Percentiles rank a stretch among this genome's conserved stretches.
phyloP scores from a whole-genome alignment of 2,888 invertebrate genomes.

The Bibio marci region DNA sequence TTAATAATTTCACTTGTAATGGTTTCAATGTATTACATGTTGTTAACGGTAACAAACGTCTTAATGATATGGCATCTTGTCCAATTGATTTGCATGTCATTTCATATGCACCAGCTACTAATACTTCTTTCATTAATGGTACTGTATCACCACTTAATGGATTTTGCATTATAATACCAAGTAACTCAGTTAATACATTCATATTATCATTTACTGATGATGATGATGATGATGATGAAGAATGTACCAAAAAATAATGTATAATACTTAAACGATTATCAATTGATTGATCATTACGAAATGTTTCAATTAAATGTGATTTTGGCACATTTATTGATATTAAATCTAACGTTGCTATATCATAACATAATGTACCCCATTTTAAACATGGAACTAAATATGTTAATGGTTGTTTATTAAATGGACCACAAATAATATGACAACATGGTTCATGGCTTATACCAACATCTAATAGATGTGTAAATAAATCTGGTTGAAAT shows the following conservation, averaged over 20 bases:
- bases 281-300: constrained; percentile 44
- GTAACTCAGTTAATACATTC: constrained; percentile 53
- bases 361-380: constrained; percentile 29
- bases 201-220: constrained; percentile 35
- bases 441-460: constrained; percentile 69
- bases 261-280: constrained; percentile 64
- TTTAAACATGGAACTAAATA: constrained; percentile 44
- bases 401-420: constrained; percentile 31
- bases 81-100: constrained; percentile 54
- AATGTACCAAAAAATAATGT: constrained; percentile 66
- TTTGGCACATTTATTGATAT: constrained; percentile 46
- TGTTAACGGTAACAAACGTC: constrained; percentile 54
- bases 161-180: constrained; percentile 41
- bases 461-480: constrained; percentile 72
- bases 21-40: constrained; percentile 28
- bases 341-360: constrained; percentile 54
- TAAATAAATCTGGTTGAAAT: constrained; percentile 66
- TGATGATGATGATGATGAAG: constrained; percentile 12
- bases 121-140: constrained; percentile 56
- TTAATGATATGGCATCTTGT: constrained; percentile 48
- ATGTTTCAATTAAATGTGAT: constrained; percentile 48
- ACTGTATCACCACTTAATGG: constrained; percentile 39
- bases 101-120: constrained; percentile 56
- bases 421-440: constrained; percentile 51
- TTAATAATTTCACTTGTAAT: constrained; percentile 27